Conservation (phyloP, 2,888 invertebrate species). For the Lamellibrachia columna region DNA sequence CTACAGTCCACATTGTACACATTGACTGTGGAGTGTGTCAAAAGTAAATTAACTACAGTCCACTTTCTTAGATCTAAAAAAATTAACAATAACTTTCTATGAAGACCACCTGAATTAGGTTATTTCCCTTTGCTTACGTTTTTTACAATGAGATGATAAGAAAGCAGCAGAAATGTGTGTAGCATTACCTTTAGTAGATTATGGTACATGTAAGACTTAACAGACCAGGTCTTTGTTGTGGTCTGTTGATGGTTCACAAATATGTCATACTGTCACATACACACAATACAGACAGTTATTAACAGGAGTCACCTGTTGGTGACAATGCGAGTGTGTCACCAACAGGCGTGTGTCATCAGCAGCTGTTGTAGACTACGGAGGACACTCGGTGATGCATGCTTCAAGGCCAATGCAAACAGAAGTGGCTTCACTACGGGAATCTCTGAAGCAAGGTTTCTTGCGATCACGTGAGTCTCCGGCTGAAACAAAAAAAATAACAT, state of each 20-base stretch:
- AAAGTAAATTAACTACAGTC: not conserved
- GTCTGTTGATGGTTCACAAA: not conserved
- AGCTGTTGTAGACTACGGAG: constrained; percentile 23
- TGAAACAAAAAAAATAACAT: constrained; percentile 1
- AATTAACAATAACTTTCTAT: too few species aligned
- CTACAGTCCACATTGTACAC: not conserved
- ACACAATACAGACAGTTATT: not conserved
- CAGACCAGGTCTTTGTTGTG: not conserved
- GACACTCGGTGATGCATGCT: constrained; percentile 46
- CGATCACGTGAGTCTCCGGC: constrained; percentile 44
- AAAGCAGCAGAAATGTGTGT: not conserved
- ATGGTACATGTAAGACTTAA: not conserved
- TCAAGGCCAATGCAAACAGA: constrained; percentile 53
- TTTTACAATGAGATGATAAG: not conserved
- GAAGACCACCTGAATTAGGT: not conserved
- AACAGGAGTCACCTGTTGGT: not conserved
- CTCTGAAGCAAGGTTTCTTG: constrained; percentile 51
- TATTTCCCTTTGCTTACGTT: not conserved
- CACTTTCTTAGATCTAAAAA: too few species aligned
- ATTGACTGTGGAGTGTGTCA: not conserved
- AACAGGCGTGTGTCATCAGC: constrained; percentile 22
- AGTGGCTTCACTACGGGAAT: constrained; percentile 51
- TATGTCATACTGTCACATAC: not conserved
- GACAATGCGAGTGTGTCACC: constrained; percentile 19
- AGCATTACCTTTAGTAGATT: not conserved